Evolutionary conservation across 2,113 vertebrate genomes (phyloP).

Genomic region (Protomyctophum bolini): DNA sequence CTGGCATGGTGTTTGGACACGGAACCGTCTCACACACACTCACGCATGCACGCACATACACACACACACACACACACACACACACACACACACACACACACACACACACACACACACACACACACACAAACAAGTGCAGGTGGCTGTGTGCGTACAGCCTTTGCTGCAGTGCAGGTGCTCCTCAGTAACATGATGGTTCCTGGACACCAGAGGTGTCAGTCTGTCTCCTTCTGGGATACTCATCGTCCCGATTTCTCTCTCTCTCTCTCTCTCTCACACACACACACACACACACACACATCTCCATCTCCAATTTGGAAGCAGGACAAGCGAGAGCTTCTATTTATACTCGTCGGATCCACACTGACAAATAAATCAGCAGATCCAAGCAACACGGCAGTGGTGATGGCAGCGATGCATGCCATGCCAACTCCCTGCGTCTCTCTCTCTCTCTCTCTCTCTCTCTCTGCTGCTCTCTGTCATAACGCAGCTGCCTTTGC

Average conservation of each 20-base stretch:
- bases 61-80: too few relatives aligned
- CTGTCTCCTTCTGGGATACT: conserved; percentile 48
- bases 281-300: conserved; percentile 8
- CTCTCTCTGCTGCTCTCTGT: conserved; percentile 14
- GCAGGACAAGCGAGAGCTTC: conserved; percentile 51
- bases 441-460: conserved; percentile 7
- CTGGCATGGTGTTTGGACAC: conserved; percentile 26
- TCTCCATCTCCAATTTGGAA: conserved; percentile 62
- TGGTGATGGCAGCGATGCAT: conserved; percentile 23
- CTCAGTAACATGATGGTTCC: conserved; percentile 35
- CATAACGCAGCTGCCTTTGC: neutral
- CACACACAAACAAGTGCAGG: conserved; percentile 62
- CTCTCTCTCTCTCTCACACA: neutral
- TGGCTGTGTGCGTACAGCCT: conserved; percentile 28
- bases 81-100: too few relatives aligned
- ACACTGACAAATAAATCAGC: neutral
- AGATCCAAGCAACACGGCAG: conserved; percentile 31
- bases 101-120: conserved; percentile 55
- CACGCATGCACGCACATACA: conserved; percentile 35
- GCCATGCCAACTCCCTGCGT: neutral
- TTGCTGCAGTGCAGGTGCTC: conserved; percentile 61
- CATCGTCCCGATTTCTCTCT: conserved; percentile 30
- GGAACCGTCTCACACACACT: conserved; percentile 56
- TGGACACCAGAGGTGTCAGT: conserved; percentile 47
- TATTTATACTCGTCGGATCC: conserved; percentile 62